Evolutionary conservation across 2,797 vertebrate genomes (phyloP).

Genomic region (Tinamus major): DNA sequence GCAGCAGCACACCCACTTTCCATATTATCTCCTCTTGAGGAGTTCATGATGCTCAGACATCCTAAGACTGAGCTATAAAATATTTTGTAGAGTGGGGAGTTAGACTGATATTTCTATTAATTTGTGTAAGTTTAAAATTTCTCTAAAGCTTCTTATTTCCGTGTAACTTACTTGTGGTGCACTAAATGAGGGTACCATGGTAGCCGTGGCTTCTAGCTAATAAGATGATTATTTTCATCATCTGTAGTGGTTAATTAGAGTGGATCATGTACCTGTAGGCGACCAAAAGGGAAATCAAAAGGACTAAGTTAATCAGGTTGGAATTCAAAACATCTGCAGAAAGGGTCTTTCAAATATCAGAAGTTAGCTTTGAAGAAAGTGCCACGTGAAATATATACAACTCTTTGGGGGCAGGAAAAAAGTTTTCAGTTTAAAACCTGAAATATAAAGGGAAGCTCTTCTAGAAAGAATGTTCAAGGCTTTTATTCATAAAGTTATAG

Average conservation of each 20-base stretch:
- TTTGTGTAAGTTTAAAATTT: neutral
- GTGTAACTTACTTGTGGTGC: neutral
- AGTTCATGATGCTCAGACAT: neutral
- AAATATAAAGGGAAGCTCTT: neutral
- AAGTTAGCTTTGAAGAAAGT: neutral
- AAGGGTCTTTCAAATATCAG: neutral
- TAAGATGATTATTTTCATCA: constrained; percentile 50
- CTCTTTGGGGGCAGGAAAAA: neutral
- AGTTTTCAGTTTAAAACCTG: neutral
- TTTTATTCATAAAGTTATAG: neutral
- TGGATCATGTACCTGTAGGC: constrained; percentile 1
- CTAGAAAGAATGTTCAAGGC: neutral
- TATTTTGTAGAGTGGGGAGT: neutral
- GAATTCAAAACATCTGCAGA: neutral
- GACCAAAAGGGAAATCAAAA: constrained; percentile 50
- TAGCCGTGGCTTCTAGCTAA: neutral
- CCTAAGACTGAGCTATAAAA: neutral
- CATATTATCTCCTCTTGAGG: neutral
- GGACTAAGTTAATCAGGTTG: constrained; percentile 15
- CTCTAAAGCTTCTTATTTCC: neutral
- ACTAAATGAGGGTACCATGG: neutral
- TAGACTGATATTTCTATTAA: neutral
- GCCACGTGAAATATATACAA: neutral
- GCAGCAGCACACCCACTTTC: neutral
- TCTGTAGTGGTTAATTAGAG: constrained; percentile 57